These are phyloP conservation scores for Hippocampus guttulatus DNA, from an alignment of 2,113 vertebrate species.

Conservation along the genomic window DNA sequence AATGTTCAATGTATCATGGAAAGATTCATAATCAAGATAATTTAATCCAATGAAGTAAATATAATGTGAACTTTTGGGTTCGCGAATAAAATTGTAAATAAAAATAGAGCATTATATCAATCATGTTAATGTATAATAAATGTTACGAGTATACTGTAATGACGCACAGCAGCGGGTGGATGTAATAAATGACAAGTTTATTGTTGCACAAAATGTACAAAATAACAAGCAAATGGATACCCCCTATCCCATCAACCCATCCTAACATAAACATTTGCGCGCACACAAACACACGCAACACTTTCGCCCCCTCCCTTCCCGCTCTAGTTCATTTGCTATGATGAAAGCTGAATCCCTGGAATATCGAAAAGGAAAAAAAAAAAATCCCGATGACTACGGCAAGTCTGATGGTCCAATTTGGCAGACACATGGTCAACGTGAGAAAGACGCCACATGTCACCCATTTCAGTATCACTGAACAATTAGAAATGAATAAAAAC, in stretches of 20 bases:
- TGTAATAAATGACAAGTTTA: constrained; percentile 84
- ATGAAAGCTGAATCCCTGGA: constrained; percentile 74
- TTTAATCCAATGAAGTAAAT: too few species aligned
- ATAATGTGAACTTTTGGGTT: too few species aligned
- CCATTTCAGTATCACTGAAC: constrained; percentile 77
- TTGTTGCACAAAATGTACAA: constrained; percentile 88
- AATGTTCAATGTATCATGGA: too few species aligned
- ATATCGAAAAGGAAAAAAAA: not conserved
- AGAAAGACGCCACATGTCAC: constrained; percentile 68
- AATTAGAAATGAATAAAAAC: constrained; percentile 83
- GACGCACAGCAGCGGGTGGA: constrained; percentile 32
- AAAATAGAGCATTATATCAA: not conserved
- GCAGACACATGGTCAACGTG: constrained; percentile 75
- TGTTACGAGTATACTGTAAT: not conserved
- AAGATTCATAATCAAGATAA: too few species aligned
- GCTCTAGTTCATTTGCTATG: constrained; percentile 53
- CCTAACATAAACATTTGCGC: not conserved
- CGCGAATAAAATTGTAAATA: not conserved
- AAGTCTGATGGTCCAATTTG: constrained; percentile 70
- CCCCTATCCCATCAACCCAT: constrained; percentile 23
- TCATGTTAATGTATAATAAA: not conserved
- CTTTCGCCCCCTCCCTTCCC: constrained; percentile 45
- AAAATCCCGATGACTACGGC: constrained; percentile 66
- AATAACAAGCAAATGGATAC: constrained; percentile 85
- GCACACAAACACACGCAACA: not conserved